These are phyloP conservation scores for Radopholus similis DNA, from an alignment of 1,140 invertebrate species.

Conservation along the genomic window DNA sequence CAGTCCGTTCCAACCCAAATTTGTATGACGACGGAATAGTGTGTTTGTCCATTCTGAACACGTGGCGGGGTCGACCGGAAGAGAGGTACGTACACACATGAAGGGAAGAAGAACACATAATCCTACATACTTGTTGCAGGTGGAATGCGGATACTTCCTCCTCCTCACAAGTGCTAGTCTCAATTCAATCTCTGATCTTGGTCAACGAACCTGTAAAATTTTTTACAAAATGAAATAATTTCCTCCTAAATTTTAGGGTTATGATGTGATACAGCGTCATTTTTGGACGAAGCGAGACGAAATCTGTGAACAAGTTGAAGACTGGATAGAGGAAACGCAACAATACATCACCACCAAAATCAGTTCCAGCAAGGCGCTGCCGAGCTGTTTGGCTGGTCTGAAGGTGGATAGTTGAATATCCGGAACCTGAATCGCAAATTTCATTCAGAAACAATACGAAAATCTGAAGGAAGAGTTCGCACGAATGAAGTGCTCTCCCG, in stretches of 20 bases:
- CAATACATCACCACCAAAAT: conserved; percentile 1
- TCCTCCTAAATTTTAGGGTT: not conserved
- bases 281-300: conserved; percentile 90
- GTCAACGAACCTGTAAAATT: conserved; percentile 72
- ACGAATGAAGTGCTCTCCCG: not conserved
- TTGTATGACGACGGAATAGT: too few species aligned
- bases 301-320: conserved; percentile 79
- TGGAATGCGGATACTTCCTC: conserved; percentile 86
- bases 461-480: not conserved
- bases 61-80: too few species aligned
- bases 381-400: conserved; percentile 24
- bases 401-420: not conserved
- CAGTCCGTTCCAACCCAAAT: conserved; percentile 89
- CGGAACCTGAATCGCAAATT: not conserved
- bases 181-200: too few species aligned
- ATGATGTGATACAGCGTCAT: conserved; percentile 84
- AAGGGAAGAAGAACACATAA: conserved; percentile 89
- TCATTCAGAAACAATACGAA: conserved; percentile 15
- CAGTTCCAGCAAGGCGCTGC: conserved; percentile 7
- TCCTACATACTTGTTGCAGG: conserved; percentile 95
- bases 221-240: not conserved
- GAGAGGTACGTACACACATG: too few species aligned
- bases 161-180: conserved; percentile 89
- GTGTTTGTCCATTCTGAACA: too few species aligned
- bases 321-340: conserved; percentile 66